Percentiles rank a stretch among this genome's conserved stretches.
Conservation (phyloP, 2,113 vertebrate species). For the Tetrao urogallus region DNA sequence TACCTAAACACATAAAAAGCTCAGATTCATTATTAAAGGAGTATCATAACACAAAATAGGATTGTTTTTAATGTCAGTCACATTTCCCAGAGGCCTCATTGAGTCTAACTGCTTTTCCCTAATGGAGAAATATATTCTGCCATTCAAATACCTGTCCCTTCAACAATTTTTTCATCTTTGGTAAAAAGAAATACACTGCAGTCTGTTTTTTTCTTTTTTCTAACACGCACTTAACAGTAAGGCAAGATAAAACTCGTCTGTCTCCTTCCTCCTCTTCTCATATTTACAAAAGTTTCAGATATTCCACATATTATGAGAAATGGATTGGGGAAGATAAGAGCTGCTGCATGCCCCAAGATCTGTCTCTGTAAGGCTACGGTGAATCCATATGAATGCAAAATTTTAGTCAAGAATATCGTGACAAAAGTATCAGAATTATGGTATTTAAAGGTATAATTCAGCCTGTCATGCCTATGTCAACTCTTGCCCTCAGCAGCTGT, state of each 20-base stretch:
- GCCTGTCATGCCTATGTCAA: background rate
- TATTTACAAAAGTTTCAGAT: background rate
- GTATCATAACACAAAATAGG: conserved; percentile 17
- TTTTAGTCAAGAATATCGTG: background rate
- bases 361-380: background rate
- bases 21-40: background rate
- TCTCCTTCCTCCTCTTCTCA: background rate
- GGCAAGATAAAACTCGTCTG: conserved; percentile 11
- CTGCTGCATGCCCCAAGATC: background rate
- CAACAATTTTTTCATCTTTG: conserved; percentile 18
- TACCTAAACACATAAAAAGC: background rate
- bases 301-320: background rate
- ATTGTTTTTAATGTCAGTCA: conserved; percentile 26
- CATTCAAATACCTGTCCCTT: conserved; percentile 6
- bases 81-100: conserved; percentile 25
- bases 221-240: background rate
- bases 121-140: conserved; percentile 1
- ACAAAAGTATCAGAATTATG: background rate
- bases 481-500: conserved; percentile 2
- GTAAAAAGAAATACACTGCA: background rate
- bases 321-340: background rate
- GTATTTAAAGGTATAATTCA: background rate
- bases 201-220: background rate
- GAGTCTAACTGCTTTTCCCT: conserved; percentile 24
- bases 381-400: background rate